Evolutionary conservation across 2,888 invertebrate species (phyloP), one percentile per base, ranked within the genome.

Genomic region (Lordiphosa fenestrarum): DNA sequence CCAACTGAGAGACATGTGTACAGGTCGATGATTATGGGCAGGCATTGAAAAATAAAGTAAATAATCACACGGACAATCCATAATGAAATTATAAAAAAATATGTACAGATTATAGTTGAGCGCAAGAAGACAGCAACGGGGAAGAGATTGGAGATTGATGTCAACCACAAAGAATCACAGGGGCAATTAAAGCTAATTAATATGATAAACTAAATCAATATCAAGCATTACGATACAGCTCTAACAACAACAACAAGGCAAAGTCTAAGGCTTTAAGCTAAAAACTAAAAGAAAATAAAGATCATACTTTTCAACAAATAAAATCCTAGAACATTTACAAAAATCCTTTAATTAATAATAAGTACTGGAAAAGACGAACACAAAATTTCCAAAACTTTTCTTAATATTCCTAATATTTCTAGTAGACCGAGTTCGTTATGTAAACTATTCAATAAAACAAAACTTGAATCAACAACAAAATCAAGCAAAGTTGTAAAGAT

Each of bases 71-170:
- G 3, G 73, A 77, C 82, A 77, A 70, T 71, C 78, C 63, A 77
- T 82, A 77, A 78, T 77, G 71, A 82, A 77, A 82, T 82, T 75
- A 75, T 75, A 81, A 66, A 77, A n/a, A 77, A 74, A 53, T 58
- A 62, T 37, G 49, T 55, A 60, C 52, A 74, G 72, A 64, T 75
- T 72, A 78, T 60, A 59, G 59, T 69, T 49, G 57, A 35, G 10
- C 60, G 71, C 71, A 69, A 73, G 56, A 71, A 63, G 49, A 66
- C 55, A 48, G 35, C 40, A 41, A 59, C 41, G 54, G 47, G 48
- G 57, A 48, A 30, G 38, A 37, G 39, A 48, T 25, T 41, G 33
- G 21, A 33, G 67, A 76, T 76, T 53, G 74, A 74, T 81, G 81
- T 81, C 76, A 76, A 73, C 75, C 44, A 55, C 7, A 52, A 49